Percentiles rank a stretch among this genome's conserved stretches.
phyloP scores from a whole-genome alignment of 2,888 invertebrate genomes.

The Gymnocheta viridis region DNA sequence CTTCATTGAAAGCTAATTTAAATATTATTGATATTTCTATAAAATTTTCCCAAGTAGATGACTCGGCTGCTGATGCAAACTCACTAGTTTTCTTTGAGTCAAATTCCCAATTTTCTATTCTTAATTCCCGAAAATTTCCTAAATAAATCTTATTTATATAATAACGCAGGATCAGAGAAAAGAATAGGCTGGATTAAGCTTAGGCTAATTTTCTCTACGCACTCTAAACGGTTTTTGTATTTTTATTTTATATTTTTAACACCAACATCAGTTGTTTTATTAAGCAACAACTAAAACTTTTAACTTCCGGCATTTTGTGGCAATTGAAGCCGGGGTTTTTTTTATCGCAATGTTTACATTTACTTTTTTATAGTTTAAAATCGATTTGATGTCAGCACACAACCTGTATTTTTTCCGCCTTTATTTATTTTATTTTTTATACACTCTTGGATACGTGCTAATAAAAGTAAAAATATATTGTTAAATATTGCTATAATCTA shows the following conservation, averaged over 20 bases:
- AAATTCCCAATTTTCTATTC: too few relatives aligned
- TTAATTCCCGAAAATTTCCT: too few relatives aligned
- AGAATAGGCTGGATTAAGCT: too few relatives aligned
- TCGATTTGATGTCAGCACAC: slow-evolving; percentile 17
- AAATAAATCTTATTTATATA: too few relatives aligned
- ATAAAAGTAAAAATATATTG: slow-evolving; percentile 25
- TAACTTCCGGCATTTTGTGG: slow-evolving; percentile 43
- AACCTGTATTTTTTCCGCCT: neutral
- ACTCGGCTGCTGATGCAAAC: too few relatives aligned
- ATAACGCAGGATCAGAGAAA: too few relatives aligned
- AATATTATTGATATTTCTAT: too few relatives aligned
- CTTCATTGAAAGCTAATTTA: too few relatives aligned
- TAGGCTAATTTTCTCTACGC: too few relatives aligned
- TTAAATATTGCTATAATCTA: slow-evolving; percentile 18
- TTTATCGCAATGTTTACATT: neutral
- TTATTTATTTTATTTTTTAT: neutral
- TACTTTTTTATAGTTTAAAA: neutral
- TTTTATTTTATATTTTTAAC: neutral
- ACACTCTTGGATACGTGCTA: neutral
- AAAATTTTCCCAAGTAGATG: too few relatives aligned
- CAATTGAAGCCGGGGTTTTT: slow-evolving; percentile 34
- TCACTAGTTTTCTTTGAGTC: too few relatives aligned
- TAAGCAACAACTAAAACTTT: neutral
- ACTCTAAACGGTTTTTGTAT: neutral
- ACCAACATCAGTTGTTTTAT: neutral